A percentile compares a stretch with the other conserved stretches of the same genome.
Conservation (phyloP, 1,140 invertebrate species). For the Ptiloglossa arizonensis region DNA sequence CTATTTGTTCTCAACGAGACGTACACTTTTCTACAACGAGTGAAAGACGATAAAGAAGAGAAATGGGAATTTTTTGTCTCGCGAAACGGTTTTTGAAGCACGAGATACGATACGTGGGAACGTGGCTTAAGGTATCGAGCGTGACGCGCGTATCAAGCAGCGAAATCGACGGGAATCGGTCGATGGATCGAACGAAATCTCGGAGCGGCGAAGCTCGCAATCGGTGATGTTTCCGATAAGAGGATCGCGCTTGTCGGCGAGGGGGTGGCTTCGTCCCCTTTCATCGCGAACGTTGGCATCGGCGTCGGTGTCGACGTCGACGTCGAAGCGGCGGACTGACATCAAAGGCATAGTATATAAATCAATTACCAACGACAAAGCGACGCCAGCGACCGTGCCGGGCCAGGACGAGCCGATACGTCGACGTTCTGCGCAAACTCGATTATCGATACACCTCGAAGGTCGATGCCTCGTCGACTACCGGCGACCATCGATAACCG, state of each 20-base stretch:
- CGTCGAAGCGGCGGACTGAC: slow-evolving; percentile 61
- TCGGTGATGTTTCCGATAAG: slow-evolving; percentile 18
- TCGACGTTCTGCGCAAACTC: slow-evolving; percentile 64
- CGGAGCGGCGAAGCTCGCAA: background rate
- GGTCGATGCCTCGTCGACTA: slow-evolving; percentile 62
- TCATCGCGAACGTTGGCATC: slow-evolving; percentile 39
- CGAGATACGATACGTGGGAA: too few species aligned
- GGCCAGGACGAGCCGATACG: slow-evolving; percentile 39
- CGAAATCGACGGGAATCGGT: background rate
- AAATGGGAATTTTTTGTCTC: too few species aligned
- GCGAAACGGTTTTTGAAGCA: background rate
- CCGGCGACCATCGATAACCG: background rate
- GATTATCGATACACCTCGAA: slow-evolving; percentile 64
- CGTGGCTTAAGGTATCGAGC: too few species aligned
- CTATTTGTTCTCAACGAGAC: too few species aligned
- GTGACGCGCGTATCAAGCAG: too few species aligned
- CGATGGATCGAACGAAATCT: background rate
- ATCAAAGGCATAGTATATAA: slow-evolving; percentile 70
- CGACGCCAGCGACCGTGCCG: slow-evolving; percentile 55
- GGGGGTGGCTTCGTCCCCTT: background rate
- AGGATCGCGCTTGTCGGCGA: background rate
- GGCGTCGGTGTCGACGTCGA: slow-evolving; percentile 16
- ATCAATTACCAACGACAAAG: slow-evolving; percentile 71
- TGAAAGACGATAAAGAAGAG: too few species aligned
- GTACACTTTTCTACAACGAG: too few species aligned